These are phyloP conservation scores for Sardinella longiceps DNA, from an alignment of 2,797 vertebrate species.

Conservation along the genomic window DNA sequence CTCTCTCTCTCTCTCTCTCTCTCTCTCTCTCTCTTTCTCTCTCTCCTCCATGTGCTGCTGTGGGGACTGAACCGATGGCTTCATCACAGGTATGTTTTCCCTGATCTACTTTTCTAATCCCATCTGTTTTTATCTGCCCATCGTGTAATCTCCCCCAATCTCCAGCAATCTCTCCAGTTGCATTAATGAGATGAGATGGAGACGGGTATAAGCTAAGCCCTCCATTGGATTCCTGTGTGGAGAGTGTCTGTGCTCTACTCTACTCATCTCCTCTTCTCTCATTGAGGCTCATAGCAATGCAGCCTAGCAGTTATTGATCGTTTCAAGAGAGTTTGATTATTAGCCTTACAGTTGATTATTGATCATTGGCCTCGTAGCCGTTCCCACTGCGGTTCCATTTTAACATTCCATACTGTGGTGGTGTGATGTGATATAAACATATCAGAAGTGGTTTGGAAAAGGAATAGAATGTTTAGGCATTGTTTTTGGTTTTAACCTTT, in stretches of 20 bases:
- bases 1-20: neutral
- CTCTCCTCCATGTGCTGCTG: neutral
- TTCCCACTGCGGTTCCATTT: no score
- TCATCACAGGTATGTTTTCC: slow-evolving; percentile 10
- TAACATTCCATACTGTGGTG: no score
- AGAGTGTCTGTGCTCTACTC: neutral
- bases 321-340: neutral
- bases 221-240: neutral
- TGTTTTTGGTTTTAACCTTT: no score
- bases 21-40: neutral
- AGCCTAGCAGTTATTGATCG: no score
- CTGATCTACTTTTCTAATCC: neutral
- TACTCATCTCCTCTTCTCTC: neutral
- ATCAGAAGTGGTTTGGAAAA: no score
- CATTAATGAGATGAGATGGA: neutral
- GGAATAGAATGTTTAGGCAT: no score
- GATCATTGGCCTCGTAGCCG: no score
- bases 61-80: neutral
- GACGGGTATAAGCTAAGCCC: neutral
- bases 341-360: no score
- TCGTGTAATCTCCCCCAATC: neutral
- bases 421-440: no score
- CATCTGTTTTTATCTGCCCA: neutral
- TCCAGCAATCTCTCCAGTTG: neutral
- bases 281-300: neutral